These are phyloP conservation scores for Oithona nana DNA, from an alignment of 2,888 invertebrate species.

Conservation along the genomic window DNA sequence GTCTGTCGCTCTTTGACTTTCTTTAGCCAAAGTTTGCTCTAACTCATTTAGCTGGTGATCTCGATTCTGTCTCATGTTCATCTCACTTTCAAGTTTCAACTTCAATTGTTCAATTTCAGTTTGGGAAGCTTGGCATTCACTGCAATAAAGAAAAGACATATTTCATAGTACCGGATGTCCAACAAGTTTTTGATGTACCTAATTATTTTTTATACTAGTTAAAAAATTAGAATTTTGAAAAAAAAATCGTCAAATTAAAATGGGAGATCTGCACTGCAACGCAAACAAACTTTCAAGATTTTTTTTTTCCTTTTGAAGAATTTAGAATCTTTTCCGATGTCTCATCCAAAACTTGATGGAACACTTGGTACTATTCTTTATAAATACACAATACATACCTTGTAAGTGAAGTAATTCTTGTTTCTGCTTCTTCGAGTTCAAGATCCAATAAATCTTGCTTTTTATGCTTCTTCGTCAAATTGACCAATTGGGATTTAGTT, in stretches of 20 bases:
- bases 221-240: too few relatives aligned
- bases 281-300: not conserved
- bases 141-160: too few relatives aligned
- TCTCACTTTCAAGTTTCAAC: not conserved
- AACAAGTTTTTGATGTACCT: too few relatives aligned
- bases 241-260: too few relatives aligned
- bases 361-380: too few relatives aligned
- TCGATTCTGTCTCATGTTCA: not conserved
- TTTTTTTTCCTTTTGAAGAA: too few relatives aligned
- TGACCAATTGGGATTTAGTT: not conserved
- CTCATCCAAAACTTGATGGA: too few relatives aligned
- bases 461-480: not conserved
- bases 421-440: not conserved
- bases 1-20: not conserved
- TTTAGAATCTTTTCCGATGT: too few relatives aligned
- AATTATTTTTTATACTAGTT: too few relatives aligned
- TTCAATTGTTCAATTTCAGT: constrained; percentile 21
- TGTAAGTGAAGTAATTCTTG: not conserved
- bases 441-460: not conserved
- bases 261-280: too few relatives aligned
- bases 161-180: too few relatives aligned
- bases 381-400: not conserved
- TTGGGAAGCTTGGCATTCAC: too few relatives aligned
- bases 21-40: not conserved
- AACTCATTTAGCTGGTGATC: constrained; percentile 18